phyloP scores from a whole-genome alignment of 2,888 invertebrate species.

The Metacarcinus magister region DNA sequence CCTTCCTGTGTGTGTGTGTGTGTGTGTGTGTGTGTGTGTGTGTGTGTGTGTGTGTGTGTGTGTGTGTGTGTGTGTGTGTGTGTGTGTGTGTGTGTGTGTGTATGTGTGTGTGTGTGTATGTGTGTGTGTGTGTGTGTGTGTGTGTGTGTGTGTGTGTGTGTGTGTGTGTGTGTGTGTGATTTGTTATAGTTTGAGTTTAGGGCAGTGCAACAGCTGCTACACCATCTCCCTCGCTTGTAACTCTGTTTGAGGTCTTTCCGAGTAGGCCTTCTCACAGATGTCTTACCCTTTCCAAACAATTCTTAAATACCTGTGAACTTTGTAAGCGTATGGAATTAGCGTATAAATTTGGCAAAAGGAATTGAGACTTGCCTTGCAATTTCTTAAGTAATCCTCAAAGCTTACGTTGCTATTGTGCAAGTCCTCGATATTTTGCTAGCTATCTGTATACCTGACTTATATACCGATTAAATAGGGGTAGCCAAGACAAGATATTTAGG shows the following conservation, averaged over 20 bases:
- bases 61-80: not conserved
- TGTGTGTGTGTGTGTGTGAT: too few species aligned
- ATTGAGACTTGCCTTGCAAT: not conserved
- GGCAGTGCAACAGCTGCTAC: too few species aligned
- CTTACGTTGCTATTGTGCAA: not conserved
- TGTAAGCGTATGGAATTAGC: not conserved
- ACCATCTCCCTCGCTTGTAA: too few species aligned
- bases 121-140: too few species aligned
- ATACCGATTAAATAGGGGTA: too few species aligned
- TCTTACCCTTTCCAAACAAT: not conserved
- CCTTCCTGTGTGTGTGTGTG: not conserved
- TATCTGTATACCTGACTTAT: not conserved
- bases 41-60: not conserved
- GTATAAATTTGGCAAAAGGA: not conserved
- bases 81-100: conserved; percentile 4
- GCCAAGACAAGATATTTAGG: too few species aligned
- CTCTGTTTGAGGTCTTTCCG: too few species aligned
- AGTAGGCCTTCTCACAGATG: too few species aligned
- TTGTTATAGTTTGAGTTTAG: too few species aligned
- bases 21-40: too few species aligned
- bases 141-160: too few species aligned
- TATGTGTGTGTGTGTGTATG: not conserved
- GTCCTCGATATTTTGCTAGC: not conserved
- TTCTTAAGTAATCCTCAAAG: not conserved
- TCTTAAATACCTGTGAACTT: not conserved